phyloP scores from a whole-genome alignment of 2,797 vertebrate genomes.

The Rhincodon typus region DNA sequence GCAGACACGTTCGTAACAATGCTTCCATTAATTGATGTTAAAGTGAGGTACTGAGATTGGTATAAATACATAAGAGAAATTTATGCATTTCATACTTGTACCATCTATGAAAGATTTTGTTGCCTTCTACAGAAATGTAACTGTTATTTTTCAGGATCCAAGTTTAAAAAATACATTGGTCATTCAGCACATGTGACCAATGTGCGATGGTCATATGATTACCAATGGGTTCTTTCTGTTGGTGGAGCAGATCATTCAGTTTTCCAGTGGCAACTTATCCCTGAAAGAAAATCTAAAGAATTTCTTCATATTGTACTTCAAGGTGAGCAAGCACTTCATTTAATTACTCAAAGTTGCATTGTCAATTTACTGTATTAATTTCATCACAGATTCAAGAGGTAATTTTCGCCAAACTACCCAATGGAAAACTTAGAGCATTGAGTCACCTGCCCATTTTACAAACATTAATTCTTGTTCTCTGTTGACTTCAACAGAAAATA shows the following conservation, averaged over 20 bases:
- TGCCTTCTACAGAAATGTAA: background rate
- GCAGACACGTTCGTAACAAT: background rate
- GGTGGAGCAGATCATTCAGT: conserved; percentile 97
- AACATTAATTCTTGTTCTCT: background rate
- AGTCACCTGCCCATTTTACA: background rate
- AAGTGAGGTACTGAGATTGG: background rate
- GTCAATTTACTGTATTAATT: background rate
- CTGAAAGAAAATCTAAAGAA: conserved; percentile 89
- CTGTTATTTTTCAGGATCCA: conserved; percentile 70
- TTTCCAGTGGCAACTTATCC: conserved; percentile 97
- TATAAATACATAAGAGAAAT: background rate
- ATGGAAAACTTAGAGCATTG: background rate
- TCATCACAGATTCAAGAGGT: background rate
- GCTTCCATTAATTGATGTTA: background rate
- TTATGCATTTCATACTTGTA: background rate
- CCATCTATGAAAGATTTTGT: too few relatives aligned
- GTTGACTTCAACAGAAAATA: background rate
- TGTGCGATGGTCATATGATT: conserved; percentile 93
- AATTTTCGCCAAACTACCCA: background rate
- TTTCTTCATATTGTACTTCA: conserved; percentile 86
- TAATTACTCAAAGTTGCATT: background rate
- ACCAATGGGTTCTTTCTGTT: conserved; percentile 95
- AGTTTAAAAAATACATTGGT: conserved; percentile 95
- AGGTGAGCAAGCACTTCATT: conserved; percentile 57
- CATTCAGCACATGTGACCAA: conserved; percentile 97